These are phyloP conservation scores for Mungos mungo DNA, from an alignment of 2,113 vertebrate genomes.

Conservation along the genomic window DNA sequence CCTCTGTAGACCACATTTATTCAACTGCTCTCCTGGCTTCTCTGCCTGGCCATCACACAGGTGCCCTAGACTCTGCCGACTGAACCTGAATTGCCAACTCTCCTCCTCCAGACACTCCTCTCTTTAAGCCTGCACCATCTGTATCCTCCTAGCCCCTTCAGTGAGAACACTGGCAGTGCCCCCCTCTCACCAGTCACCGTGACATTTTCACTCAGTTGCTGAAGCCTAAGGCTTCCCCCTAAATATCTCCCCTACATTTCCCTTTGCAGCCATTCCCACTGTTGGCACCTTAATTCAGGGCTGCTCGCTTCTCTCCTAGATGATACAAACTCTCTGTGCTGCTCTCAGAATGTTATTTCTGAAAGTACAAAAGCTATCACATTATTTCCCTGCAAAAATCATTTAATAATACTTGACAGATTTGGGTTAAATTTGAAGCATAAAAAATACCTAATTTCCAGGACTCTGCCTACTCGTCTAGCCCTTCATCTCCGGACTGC, in stretches of 20 bases:
- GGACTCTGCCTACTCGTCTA: background rate
- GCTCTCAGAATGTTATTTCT: background rate
- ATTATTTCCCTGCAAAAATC: slow-evolving; percentile 2
- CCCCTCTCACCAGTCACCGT: background rate
- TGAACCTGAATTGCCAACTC: background rate
- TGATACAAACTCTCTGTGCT: background rate
- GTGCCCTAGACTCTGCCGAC: background rate
- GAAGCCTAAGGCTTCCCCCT: background rate
- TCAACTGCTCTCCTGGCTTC: background rate
- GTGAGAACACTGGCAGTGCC: background rate
- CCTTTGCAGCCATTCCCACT: background rate
- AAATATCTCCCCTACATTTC: background rate
- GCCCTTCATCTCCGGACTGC: background rate
- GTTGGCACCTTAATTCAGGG: background rate
- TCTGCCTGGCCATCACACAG: background rate
- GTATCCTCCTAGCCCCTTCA: background rate
- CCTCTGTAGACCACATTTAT: background rate
- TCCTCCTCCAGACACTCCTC: background rate
- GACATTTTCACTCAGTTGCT: background rate
- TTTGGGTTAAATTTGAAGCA: slow-evolving; percentile 47
- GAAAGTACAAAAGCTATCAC: background rate
- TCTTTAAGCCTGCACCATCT: background rate
- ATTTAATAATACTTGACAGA: slow-evolving; percentile 8
- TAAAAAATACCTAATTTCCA: slow-evolving; percentile 1
- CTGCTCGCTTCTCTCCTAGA: background rate